phyloP scores from a whole-genome alignment of 2,888 invertebrate genomes.

The Anarsia innoxiella region DNA sequence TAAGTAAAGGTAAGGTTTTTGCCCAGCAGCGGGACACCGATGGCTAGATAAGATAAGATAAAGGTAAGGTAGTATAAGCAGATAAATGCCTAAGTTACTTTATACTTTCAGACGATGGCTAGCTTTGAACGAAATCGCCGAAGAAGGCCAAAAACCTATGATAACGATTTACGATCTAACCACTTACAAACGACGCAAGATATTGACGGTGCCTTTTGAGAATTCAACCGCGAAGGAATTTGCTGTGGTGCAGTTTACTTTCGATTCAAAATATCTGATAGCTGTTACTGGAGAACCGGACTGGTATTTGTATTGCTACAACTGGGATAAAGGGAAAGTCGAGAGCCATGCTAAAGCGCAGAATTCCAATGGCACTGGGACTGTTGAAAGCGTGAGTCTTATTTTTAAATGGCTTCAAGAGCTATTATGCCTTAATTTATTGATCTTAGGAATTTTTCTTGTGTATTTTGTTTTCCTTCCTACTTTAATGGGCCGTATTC shows the following conservation, averaged over 20 bases:
- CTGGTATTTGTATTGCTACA: constrained; percentile 86
- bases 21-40: no score
- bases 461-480: no score
- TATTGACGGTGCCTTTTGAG: constrained; percentile 78
- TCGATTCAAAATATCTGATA: constrained; percentile 86
- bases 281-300: constrained; percentile 89
- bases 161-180: constrained; percentile 83
- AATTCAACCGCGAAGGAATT: constrained; percentile 78
- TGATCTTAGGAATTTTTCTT: no score
- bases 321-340: constrained; percentile 87
- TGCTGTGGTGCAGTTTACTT: constrained; percentile 84
- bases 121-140: constrained; percentile 77
- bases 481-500: no score
- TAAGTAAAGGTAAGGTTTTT: no score
- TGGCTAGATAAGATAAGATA: no score
- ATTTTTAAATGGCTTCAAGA: no score
- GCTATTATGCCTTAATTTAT: no score
- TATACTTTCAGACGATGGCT: constrained; percentile 80
- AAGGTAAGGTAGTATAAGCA: no score
- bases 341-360: constrained; percentile 83
- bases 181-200: constrained; percentile 80
- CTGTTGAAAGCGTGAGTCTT: constrained; percentile 71
- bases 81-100: no score
- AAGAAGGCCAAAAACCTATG: constrained; percentile 78
- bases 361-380: constrained; percentile 80